Evolutionary conservation across 1,140 invertebrate species (phyloP), one percentile per base, ranked within the genome.

Genomic region (Cydia strobilella): DNA sequence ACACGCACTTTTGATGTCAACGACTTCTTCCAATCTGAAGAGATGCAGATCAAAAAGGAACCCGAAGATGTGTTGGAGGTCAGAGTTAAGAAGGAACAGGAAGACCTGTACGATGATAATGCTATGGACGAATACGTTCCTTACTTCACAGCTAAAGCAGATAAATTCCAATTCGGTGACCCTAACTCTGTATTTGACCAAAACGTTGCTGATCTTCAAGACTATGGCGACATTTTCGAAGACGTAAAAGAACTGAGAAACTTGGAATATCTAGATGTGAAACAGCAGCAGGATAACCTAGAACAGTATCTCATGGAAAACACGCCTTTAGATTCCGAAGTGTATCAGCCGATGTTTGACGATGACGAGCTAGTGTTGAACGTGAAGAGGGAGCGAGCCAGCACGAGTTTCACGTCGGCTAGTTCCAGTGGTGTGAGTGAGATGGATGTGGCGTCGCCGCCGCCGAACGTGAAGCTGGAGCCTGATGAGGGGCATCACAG

Each of bases 341-440:
- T 89, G 9, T 89, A 89, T 35, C 90, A 90, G 73, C 88, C 89
- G 2, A 91, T 90, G 80, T 90, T 90, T 76, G 90, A 91, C 42
- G 90, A 91, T 39, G 90, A 92, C 9, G 90, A 92, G 25, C 74
- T 90, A 65, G 86, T 90, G 23, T 74, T 93, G 25, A 85, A 84
- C 69, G 85, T 92, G 74, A 93, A 93, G 84, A 87, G 92, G 71
- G 91, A 93, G 73, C 77, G 92, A 80, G 92, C 93, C 10, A 93
- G 92, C 84, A 93, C 92, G 62, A 93, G 93, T 79, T 93, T 93
- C 73, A 93, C 92, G 13, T 91, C 91, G 1, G 91, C 89, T 0
- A 93, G 93, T 76, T 93, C 92, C 1, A 93, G 92, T 80, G 93
- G 93, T 80, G 88, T 92, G 73, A 92, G 92, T 75, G 93, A 93